Conservation (phyloP, 2,888 invertebrate species). For the Crocallis elinguaria region DNA sequence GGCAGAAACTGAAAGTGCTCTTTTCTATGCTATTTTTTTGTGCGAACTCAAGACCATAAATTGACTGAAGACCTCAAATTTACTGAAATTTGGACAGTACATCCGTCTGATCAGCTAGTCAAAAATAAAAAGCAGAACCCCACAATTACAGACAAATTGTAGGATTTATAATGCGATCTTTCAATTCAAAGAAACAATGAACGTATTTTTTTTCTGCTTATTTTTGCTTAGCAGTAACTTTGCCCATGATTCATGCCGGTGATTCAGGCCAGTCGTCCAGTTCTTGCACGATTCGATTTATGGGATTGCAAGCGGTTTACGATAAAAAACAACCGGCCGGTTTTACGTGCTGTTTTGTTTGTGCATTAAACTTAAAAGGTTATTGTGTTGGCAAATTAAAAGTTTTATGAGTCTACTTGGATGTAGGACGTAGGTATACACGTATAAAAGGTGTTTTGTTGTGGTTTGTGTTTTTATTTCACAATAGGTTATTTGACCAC, state of each 20-base stretch:
- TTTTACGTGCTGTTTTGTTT: slow-evolving; percentile 17
- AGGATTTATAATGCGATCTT: slow-evolving; percentile 5
- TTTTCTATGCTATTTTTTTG: too few species aligned
- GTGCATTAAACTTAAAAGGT: slow-evolving; percentile 23
- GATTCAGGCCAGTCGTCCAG: slow-evolving; percentile 28
- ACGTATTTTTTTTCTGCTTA: background rate
- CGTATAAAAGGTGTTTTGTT: too few species aligned
- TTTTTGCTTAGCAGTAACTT: slow-evolving; percentile 7
- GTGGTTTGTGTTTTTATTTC: too few species aligned
- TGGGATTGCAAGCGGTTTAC: slow-evolving; percentile 25
- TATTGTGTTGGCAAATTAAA: slow-evolving; percentile 28
- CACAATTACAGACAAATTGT: slow-evolving; percentile 10
- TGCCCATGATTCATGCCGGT: slow-evolving; percentile 29
- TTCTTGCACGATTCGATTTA: slow-evolving; percentile 30
- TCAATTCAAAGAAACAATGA: slow-evolving; percentile 12
- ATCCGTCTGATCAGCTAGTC: too few species aligned
- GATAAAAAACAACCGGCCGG: slow-evolving; percentile 18
- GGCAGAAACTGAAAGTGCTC: too few species aligned
- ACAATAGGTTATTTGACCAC: too few species aligned
- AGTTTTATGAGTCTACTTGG: slow-evolving; percentile 8
- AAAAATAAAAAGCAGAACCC: background rate
- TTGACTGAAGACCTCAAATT: too few species aligned
- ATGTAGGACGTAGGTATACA: too few species aligned
- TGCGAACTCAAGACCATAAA: too few species aligned
- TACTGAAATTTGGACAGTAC: too few species aligned